Evolutionary conservation across 1,140 invertebrate species (phyloP), one percentile per base, ranked within the genome.

Genomic region (Calycopis cecrops): DNA sequence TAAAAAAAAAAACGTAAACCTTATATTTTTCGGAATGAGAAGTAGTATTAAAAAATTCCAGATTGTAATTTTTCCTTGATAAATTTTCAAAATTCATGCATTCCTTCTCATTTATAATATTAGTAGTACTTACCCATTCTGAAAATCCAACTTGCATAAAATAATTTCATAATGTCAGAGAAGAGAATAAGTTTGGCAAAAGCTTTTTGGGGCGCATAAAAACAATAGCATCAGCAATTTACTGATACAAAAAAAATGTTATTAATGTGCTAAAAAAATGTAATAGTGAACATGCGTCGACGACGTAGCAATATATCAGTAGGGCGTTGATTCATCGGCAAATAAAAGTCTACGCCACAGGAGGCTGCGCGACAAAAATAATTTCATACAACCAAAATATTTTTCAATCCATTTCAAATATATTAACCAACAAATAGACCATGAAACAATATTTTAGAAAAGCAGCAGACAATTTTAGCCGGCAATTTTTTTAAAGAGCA

Each of bases 291-390:
- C 71, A 71, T 73, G 71, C 71, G 75, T 71, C 67, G 69, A 69
- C 64, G 67, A 65, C 60, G 50, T 59, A 50, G 53, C 67, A 50
- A 75, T 81, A 73, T 75, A 80, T 81, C 71, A 79, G 65, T 63
- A 71, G 78, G 79, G 76, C 63, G 78, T 82, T 85, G 82, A 83
- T 83, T 82, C 81, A 85, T 61, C 75, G 67, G 63, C 73, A 73
- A 81, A 85, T 81, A 83, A 81, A 81, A 73, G 71, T 77, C 63
- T 73, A 65, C 72, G 65, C 71, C 69, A 69, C 77, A 67, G 76
- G 76, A 79, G 74, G 75, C 65, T 75, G 56, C 69, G 75, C 72
- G 72, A 82, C 72, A 65, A 69, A 81, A 81, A 82, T 78, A 76
- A 85, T 83, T 79, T 76, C 67, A 77, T 75, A 84, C 67, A 72